Percentiles rank a stretch among this genome's conserved stretches.
phyloP scores from a whole-genome alignment of 2,888 invertebrate genomes.

The Halictus ligatus region DNA sequence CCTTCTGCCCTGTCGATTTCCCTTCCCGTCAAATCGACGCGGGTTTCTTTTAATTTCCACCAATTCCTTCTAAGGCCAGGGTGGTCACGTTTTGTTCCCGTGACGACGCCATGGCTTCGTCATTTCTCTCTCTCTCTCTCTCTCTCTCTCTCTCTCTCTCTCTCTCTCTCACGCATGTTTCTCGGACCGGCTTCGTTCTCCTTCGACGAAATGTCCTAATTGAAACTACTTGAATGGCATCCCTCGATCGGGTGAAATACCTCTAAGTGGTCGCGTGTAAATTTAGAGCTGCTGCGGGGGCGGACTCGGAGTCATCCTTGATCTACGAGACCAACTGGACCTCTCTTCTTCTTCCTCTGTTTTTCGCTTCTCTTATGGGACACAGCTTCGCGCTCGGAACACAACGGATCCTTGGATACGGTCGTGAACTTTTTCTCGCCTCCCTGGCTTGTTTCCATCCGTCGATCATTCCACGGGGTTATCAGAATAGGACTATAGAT shows the following conservation, averaged over 20 bases:
- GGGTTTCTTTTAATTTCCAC: slow-evolving; percentile 70
- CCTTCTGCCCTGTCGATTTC: slow-evolving; percentile 15
- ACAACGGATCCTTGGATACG: background rate
- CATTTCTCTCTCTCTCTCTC: slow-evolving; percentile 7
- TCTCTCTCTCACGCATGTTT: background rate
- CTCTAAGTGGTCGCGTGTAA: slow-evolving; percentile 70
- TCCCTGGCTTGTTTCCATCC: background rate
- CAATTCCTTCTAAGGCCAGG: slow-evolving; percentile 37
- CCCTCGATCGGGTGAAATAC: slow-evolving; percentile 71
- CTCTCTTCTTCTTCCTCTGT: background rate
- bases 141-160: too few relatives aligned
- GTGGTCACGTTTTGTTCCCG: slow-evolving; percentile 57
- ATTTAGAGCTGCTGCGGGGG: slow-evolving; percentile 67
- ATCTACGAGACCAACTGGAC: slow-evolving; percentile 28
- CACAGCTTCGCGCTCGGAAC: background rate
- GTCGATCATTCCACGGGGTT: background rate
- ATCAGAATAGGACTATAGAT: background rate
- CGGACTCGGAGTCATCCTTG: slow-evolving; percentile 53
- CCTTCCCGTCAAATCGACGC: slow-evolving; percentile 19
- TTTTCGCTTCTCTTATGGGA: slow-evolving; percentile 32
- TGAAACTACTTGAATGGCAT: slow-evolving; percentile 77
- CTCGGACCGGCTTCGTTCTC: slow-evolving; percentile 40
- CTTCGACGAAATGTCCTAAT: slow-evolving; percentile 67
- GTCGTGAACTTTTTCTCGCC: background rate
- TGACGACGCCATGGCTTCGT: slow-evolving; percentile 48